These are phyloP conservation scores for Phylloscopus whistleri DNA, from an alignment of 2,113 vertebrate genomes.

Conservation along the genomic window DNA sequence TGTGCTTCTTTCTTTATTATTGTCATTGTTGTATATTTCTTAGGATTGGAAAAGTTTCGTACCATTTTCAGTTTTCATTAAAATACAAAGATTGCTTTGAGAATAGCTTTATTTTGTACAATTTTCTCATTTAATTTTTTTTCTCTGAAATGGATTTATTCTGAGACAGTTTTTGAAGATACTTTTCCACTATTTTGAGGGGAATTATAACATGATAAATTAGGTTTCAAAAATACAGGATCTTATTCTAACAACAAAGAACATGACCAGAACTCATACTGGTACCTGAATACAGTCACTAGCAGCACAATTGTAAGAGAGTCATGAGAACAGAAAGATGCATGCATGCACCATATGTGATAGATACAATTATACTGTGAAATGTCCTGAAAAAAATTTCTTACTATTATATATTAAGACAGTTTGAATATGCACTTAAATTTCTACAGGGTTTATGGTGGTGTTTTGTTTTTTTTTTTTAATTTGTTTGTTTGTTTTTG, in stretches of 20 bases:
- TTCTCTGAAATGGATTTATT: neutral
- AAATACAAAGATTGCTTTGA: neutral
- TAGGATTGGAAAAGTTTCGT: neutral
- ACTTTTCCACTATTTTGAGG: neutral
- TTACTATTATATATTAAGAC: neutral
- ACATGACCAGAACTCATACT: neutral
- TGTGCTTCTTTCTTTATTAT: neutral
- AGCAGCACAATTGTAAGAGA: neutral
- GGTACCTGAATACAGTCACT: neutral
- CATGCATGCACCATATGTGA: neutral
- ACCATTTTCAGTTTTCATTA: neutral
- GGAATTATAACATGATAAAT: neutral
- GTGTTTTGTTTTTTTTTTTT: neutral
- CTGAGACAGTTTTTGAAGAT: neutral
- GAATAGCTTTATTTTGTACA: neutral
- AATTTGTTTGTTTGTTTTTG: neutral
- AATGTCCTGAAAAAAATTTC: neutral
- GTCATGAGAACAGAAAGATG: neutral
- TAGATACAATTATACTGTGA: neutral
- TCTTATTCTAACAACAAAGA: neutral
- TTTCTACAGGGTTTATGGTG: neutral
- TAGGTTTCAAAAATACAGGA: slow-evolving; percentile 8
- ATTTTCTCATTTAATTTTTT: neutral
- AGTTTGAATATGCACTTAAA: neutral
- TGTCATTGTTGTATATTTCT: neutral